Evolutionary conservation across 2,888 invertebrate genomes (phyloP).

Genomic region (Sericinus montela): DNA sequence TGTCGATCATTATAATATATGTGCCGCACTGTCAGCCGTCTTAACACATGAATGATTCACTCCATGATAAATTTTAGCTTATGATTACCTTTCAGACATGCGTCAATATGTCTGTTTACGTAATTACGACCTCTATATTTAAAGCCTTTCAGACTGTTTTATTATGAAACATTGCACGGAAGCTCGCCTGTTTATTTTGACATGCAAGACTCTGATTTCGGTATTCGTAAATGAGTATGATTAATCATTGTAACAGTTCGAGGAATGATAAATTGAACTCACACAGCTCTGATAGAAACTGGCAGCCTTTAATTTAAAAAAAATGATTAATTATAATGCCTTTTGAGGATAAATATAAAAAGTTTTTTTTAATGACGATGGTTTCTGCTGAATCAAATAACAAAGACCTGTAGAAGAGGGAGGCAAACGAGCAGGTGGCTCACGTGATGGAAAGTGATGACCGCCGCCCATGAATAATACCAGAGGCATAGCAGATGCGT

Average conservation of each 20-base stretch:
- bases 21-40: conserved; percentile 77
- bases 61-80: conserved; percentile 78
- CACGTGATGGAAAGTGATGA: no score
- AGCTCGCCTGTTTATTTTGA: conserved; percentile 54
- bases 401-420: no score
- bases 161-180: conserved; percentile 53
- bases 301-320: conserved; percentile 11
- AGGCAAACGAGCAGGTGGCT: no score
- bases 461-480: no score
- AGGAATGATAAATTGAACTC: conserved; percentile 61
- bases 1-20: conserved; percentile 79
- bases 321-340: conserved; percentile 19
- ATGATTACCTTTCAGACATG: conserved; percentile 77
- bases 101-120: conserved; percentile 76
- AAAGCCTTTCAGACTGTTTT: conserved; percentile 59
- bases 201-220: conserved; percentile 44
- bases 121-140: conserved; percentile 66
- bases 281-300: conserved; percentile 35
- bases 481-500: no score
- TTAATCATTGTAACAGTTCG: conserved; percentile 56
- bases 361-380: no score
- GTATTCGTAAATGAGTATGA: conserved; percentile 59
- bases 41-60: conserved; percentile 77
- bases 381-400: no score
- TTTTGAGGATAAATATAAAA: no score